Evolutionary conservation across 2,888 invertebrate genomes (phyloP), one percentile per base, ranked within the genome.

Genomic region (Amphipyra tragopoginis): DNA sequence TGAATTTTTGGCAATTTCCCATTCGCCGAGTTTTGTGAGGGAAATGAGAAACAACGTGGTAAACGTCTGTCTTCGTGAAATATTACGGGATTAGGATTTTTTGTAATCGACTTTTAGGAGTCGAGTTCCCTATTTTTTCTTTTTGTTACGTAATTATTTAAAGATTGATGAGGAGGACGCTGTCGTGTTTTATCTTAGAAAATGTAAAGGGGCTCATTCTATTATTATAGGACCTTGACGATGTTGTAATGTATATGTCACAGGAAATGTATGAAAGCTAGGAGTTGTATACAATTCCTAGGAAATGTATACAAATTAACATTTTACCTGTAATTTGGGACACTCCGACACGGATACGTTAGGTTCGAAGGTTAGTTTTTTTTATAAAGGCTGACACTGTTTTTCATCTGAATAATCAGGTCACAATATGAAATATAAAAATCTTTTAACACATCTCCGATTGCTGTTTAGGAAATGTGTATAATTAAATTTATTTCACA

Each of bases 1-100:
- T 65, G 70, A 69, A 65, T 65, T 73, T 63, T 44, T 36, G 45
- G 5, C 44, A 54, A 57, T 73, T 56, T 77, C 51, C 21, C 44
- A 39, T 60, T 55, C 14, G 15, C 26, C 21, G 34, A 33, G 53
- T 47, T 70, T 48, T 65, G 44, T 54, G 49, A 21, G 14, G 39
- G 33, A 57, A 71, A 63, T 50, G 39, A 56, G 47, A 58, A 36
- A 75, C 58, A 59, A 38, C 52, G 44, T 13, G 64, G 38, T 63
- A 57, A 54, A 36, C 15, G 56, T n/a, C 52, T 38, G 65, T 38
- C 53, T 47, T 57, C 33, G 38, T 50, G 53, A 53, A 70, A 53
- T 56, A 69, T 74, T 63, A 54, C 42, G 33, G 43, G 43, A 62
- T 52, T 56, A 55, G 14, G 34, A 21, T 6, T 47, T 74, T 69